Base-by-base conservation (phyloP, 2,888 invertebrate species). In the Selenia dentaria region DNA sequence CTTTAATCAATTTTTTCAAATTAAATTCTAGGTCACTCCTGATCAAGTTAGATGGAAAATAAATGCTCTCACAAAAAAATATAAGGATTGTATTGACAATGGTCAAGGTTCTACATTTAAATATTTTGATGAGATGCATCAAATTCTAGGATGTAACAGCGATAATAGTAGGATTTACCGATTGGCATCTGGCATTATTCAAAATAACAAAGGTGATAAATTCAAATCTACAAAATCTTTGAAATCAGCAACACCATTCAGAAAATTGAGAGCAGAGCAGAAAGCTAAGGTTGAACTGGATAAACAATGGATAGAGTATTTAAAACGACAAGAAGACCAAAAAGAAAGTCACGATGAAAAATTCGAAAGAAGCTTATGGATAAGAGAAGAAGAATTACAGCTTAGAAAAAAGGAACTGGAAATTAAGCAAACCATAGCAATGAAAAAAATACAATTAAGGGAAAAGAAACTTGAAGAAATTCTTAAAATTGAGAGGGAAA, bases 121-220 rank as follows among this genome's bases (percentile, higher is more conserved):
- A 57, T 83, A 78, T 63, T 83, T 79, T 47, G 80, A 81, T 78
- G 82, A 82, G 66, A 82, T 83, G 82, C 79, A 83, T 47, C 82
- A 83, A 65, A 81, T 83, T 40, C 59, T 82, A 24, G 82, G 81
- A 4, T 59, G 63, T 14, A 74, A 74, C 37, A 68, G 62, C 62
- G 74, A 78, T 44, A 73, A 70, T 27, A 67, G 61, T 62, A 72
- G 59, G 3, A 59, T 73, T 35, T 81, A 82, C 29, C 77, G 80
- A 62, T 37, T 82, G 28, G 72, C 80, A 40, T 82, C 82, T 28
- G 80, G 79, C 39, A 68, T 79, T 1, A 52, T 65, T 14, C 74
- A 71, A 51, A 62, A 49, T 8, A 62, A 66, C 59, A 55, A 66
- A n/a, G 1, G 10, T 0, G 22, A 66, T 25, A 72, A 70, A 56